Evolutionary conservation across 2,113 vertebrate genomes (phyloP).

Genomic region (Oryzias melastigma): DNA sequence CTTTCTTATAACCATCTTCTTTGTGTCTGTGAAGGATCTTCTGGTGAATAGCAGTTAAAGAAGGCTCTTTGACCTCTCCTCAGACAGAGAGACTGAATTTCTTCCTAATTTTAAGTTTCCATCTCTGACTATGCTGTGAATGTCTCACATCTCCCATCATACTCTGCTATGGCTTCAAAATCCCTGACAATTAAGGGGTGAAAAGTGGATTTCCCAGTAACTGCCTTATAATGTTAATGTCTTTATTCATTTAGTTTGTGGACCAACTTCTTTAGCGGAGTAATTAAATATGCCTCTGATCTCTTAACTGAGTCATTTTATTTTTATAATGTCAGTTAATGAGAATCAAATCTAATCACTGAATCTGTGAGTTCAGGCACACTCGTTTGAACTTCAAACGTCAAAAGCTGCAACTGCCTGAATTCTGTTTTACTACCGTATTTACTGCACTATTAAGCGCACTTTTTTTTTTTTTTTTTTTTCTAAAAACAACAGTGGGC

Average conservation of each 20-base stretch:
- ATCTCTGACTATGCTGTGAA: conserved; percentile 52
- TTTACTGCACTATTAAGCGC: too few relatives aligned
- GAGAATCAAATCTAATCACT: conserved; percentile 20
- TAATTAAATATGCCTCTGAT: conserved; percentile 34
- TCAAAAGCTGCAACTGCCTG: too few relatives aligned
- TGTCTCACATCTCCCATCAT: conserved; percentile 40
- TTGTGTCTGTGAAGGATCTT: conserved; percentile 10
- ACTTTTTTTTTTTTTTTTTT: too few relatives aligned
- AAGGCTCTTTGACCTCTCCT: conserved; percentile 55
- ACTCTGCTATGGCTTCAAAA: conserved; percentile 42
- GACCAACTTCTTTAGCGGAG: neutral
- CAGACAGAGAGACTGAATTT: conserved; percentile 42
- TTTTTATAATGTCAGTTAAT: conserved; percentile 15
- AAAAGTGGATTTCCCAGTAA: conserved; percentile 19
- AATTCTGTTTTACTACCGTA: too few relatives aligned
- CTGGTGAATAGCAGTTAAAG: conserved; percentile 27
- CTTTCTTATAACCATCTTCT: neutral
- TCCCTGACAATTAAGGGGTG: conserved; percentile 34
- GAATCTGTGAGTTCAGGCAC: conserved; percentile 2
- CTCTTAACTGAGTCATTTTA: conserved; percentile 11
- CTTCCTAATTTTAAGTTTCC: conserved; percentile 50
- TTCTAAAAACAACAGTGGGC: too few relatives aligned
- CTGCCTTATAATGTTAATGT: conserved; percentile 34
- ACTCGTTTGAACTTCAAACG: neutral
- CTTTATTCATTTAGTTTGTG: conserved; percentile 34